Conservation (phyloP, 2,113 vertebrate species). For the Hippoglossus stenolepis region DNA sequence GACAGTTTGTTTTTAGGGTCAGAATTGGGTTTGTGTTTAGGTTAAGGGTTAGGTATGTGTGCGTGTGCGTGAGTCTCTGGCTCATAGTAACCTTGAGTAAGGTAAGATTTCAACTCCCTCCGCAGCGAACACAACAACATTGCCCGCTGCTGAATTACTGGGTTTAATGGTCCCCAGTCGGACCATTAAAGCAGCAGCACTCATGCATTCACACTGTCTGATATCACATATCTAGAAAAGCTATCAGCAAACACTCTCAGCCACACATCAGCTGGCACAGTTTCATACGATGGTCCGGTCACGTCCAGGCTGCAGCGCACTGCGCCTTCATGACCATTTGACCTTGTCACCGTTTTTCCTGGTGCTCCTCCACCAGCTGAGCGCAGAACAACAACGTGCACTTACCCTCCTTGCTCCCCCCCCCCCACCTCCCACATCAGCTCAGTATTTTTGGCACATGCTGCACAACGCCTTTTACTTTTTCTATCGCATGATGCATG, state of each 20-base stretch:
- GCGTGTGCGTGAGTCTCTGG: neutral
- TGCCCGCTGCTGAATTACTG: neutral
- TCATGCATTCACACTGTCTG: neutral
- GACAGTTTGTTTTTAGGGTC: no score
- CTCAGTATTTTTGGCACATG: constrained; percentile 30
- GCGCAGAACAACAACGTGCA: neutral
- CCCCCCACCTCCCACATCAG: neutral
- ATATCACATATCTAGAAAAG: constrained; percentile 9
- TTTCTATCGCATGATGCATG: neutral
- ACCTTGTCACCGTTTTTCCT: constrained; percentile 43
- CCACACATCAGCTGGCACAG: neutral
- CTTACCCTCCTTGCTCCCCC: neutral
- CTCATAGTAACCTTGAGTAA: constrained; percentile 12
- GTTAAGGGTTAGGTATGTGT: no score
- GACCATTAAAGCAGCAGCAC: neutral
- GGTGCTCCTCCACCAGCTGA: constrained; percentile 8
- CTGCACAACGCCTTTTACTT: neutral
- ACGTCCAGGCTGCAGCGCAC: constrained; percentile 14
- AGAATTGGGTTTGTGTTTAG: no score
- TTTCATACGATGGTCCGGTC: constrained; percentile 5
- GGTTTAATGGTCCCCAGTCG: neutral
- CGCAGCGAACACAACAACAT: constrained; percentile 69
- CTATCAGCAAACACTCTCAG: neutral
- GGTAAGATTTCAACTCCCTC: constrained; percentile 60
- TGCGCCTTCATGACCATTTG: constrained; percentile 45